Conservation (phyloP, 2,888 invertebrate genomes). For the Eurytoma adleriae region DNA sequence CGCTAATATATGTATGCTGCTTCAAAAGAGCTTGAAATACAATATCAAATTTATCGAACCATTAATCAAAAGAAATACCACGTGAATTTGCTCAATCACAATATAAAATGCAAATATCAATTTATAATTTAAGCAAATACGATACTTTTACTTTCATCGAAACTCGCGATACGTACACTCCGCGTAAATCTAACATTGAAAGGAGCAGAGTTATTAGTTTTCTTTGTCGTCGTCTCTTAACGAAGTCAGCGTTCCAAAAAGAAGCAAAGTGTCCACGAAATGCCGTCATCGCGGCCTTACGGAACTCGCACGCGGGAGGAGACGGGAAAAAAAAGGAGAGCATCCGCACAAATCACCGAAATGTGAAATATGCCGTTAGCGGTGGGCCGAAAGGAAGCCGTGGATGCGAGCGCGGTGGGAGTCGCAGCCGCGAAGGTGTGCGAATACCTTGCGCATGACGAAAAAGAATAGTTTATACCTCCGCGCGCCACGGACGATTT, state of each 20-base stretch:
- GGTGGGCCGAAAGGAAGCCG: conserved; percentile 41
- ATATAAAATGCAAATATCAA: background rate
- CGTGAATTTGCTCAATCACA: background rate
- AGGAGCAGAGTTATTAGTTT: conserved; percentile 8
- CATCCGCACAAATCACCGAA: conserved; percentile 72
- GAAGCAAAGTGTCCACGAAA: too few species aligned
- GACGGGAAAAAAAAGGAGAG: conserved; percentile 59
- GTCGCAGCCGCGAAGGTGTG: conserved; percentile 20
- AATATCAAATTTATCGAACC: too few species aligned
- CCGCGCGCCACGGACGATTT: conserved; percentile 6
- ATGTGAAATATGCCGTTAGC: conserved; percentile 69
- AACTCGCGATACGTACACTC: background rate
- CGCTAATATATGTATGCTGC: too few species aligned
- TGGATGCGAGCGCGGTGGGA: background rate
- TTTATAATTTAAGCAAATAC: conserved; percentile 16
- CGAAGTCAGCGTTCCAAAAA: background rate
- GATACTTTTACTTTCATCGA: background rate
- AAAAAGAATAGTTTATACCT: conserved; percentile 28
- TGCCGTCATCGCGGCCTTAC: conserved; percentile 33
- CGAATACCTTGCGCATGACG: conserved; percentile 21
- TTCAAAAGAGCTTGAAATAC: too few species aligned
- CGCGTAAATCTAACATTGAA: conserved; percentile 13
- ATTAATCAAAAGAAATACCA: too few species aligned
- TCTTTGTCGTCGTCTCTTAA: background rate
- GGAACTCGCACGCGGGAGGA: too few species aligned